Evolutionary conservation across 2,888 invertebrate genomes (phyloP).

Genomic region (Corythucha ciliata): DNA sequence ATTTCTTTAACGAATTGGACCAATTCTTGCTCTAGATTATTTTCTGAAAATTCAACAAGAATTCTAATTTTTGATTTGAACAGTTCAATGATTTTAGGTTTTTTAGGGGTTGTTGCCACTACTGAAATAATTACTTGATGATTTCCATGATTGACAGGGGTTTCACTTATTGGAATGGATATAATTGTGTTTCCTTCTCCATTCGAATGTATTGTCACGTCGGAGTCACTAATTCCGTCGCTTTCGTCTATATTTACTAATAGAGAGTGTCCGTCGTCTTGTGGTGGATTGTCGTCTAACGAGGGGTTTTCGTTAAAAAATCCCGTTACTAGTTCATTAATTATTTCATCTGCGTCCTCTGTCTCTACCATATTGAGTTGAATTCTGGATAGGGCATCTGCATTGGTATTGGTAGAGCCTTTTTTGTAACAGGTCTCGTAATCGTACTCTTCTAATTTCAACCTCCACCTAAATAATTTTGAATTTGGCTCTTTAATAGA

Average conservation of each 20-base stretch:
- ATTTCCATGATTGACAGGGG: not conserved
- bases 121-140: not conserved
- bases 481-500: slow-evolving; percentile 37
- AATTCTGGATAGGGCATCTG: slow-evolving; percentile 6
- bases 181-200: not conserved
- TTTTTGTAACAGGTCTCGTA: slow-evolving; percentile 34
- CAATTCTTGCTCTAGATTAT: slow-evolving; percentile 2
- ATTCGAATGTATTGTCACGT: not conserved
- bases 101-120: not conserved
- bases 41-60: not conserved
- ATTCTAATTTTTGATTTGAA: not conserved
- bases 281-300: too few species aligned
- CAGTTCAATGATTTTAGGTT: not conserved
- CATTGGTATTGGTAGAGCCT: slow-evolving; percentile 2
- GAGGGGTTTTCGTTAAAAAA: not conserved
- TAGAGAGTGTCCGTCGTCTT: too few species aligned
- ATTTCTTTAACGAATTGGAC: slow-evolving; percentile 6
- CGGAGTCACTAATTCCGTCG: not conserved
- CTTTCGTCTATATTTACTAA: too few species aligned
- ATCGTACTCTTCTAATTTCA: slow-evolving; percentile 38
- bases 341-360: not conserved
- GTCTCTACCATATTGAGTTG: not conserved
- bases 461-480: slow-evolving; percentile 37
- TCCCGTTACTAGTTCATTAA: too few species aligned
- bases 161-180: slow-evolving; percentile 5